Conservation (phyloP, 1,140 invertebrate species). For the Andrena cerasifolii region DNA sequence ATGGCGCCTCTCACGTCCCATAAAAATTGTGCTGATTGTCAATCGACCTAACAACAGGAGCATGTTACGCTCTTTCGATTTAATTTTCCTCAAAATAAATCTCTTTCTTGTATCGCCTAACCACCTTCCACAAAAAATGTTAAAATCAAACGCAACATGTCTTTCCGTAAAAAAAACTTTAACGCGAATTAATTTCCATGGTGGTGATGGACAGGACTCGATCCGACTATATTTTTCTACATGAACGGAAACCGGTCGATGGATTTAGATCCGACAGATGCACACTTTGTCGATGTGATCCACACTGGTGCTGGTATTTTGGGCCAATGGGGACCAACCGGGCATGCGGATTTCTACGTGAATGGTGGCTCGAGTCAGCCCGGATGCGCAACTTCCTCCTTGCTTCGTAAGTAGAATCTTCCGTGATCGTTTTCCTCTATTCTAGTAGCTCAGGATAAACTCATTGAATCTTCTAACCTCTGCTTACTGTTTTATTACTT, state of each 20-base stretch:
- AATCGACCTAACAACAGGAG: too few species aligned
- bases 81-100: neutral
- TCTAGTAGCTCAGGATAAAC: neutral
- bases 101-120: neutral
- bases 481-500: neutral
- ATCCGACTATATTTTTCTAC: conserved; percentile 92
- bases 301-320: conserved; percentile 94
- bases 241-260: conserved; percentile 90
- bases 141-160: neutral
- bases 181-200: neutral
- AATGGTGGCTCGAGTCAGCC: conserved; percentile 95
- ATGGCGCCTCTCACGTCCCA: too few species aligned
- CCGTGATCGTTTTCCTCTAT: neutral
- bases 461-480: neutral
- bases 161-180: neutral
- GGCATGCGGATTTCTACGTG: conserved; percentile 95
- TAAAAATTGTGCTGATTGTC: too few species aligned
- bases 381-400: conserved; percentile 90
- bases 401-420: conserved; percentile 86
- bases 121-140: neutral
- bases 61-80: too few species aligned
- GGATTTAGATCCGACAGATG: conserved; percentile 92
- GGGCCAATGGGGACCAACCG: conserved; percentile 92
- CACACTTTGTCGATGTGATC: conserved; percentile 93
- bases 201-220: conserved; percentile 84